phyloP scores from a whole-genome alignment of 2,113 vertebrate genomes.

The Narcine bancroftii region DNA sequence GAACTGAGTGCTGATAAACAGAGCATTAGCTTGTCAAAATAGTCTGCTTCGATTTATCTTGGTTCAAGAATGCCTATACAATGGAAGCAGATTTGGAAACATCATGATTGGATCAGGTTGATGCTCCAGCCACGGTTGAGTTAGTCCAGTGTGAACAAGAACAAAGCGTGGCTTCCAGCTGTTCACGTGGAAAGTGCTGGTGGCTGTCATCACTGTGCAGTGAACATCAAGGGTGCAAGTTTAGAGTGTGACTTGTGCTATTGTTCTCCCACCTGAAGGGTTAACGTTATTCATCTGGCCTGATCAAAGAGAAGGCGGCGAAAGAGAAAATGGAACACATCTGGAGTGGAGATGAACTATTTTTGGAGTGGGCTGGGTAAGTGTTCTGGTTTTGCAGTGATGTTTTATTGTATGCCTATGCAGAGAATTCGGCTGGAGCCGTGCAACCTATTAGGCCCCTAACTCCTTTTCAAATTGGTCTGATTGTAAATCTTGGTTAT shows the following conservation, averaged over 20 bases:
- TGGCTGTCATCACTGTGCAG: not conserved
- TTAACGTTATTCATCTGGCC: not conserved
- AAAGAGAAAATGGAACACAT: not conserved
- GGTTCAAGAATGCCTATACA: not conserved
- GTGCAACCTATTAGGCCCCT: not conserved
- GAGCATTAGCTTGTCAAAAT: not conserved
- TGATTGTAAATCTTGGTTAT: not conserved
- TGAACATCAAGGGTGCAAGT: not conserved
- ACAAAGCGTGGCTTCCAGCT: slow-evolving; percentile 20
- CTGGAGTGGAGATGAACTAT: not conserved
- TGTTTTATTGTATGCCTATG: not conserved
- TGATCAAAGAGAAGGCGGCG: not conserved
- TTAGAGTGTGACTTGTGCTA: not conserved
- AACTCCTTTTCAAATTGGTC: not conserved
- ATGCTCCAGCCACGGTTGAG: not conserved
- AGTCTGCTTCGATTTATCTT: not conserved
- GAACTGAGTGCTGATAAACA: not conserved
- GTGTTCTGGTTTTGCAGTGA: not conserved
- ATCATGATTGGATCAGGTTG: not conserved
- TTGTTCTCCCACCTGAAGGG: not conserved
- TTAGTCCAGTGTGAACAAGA: not conserved
- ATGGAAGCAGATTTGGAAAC: not conserved
- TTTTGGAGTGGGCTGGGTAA: not conserved
- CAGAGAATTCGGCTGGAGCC: not conserved
- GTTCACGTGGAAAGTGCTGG: not conserved